Percentiles rank a stretch among this genome's conserved stretches.
phyloP scores from a whole-genome alignment of 2,888 invertebrate species.

The Eristalis arbustorum region DNA sequence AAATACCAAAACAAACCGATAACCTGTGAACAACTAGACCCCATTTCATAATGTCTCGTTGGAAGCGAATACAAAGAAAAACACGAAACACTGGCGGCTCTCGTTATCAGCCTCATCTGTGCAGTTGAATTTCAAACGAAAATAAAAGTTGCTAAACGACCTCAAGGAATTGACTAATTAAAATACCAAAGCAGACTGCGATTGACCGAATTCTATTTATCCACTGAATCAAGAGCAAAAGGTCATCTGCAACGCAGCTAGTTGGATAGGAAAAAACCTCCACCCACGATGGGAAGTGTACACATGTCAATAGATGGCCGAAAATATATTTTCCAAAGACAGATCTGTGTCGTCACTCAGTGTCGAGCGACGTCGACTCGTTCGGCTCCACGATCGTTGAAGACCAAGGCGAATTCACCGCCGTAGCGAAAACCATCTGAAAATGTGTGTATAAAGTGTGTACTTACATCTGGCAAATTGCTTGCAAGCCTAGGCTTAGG shows the following conservation, averaged over 20 bases:
- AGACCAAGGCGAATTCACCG: background rate
- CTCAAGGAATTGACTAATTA: background rate
- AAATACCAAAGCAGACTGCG: slow-evolving; percentile 19
- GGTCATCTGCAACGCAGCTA: slow-evolving; percentile 10
- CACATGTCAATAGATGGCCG: background rate
- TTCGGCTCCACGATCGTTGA: background rate
- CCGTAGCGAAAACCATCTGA: background rate
- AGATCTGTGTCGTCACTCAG: background rate
- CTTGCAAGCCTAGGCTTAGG: slow-evolving; percentile 62
- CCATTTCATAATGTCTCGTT: background rate
- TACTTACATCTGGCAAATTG: slow-evolving; percentile 71
- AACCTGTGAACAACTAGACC: slow-evolving; percentile 19
- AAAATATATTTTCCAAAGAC: background rate
- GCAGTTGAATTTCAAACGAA: background rate
- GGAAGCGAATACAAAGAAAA: background rate
- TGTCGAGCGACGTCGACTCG: background rate
- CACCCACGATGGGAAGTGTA: background rate
- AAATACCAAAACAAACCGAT: slow-evolving; percentile 24
- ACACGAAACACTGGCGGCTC: background rate
- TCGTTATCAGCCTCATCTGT: slow-evolving; percentile 33
- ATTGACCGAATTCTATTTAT: background rate
- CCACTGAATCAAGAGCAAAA: slow-evolving; percentile 47
- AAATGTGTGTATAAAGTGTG: background rate
- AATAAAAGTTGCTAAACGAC: slow-evolving; percentile 24
- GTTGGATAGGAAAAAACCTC: background rate